Evolutionary conservation across 2,888 invertebrate genomes (phyloP).

Genomic region (Marronus borbonicus): DNA sequence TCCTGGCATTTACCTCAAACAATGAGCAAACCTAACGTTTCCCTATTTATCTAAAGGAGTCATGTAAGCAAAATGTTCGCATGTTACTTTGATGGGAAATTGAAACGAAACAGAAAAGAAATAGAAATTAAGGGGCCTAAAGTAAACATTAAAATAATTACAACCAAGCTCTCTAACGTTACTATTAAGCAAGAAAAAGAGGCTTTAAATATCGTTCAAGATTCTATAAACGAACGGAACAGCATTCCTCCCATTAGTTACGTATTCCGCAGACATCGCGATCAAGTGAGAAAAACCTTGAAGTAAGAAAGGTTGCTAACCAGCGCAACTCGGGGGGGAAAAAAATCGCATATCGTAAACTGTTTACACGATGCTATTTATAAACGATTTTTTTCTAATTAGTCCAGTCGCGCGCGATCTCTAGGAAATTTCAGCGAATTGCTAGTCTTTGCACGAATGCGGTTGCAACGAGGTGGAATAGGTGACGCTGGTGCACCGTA

Average conservation of each 20-base stretch:
- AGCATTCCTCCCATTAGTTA: slow-evolving; percentile 16
- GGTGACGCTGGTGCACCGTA: slow-evolving; percentile 22
- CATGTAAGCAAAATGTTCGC: too few relatives aligned
- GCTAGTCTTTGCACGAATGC: not conserved
- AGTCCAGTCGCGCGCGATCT: not conserved
- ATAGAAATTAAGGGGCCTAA: not conserved
- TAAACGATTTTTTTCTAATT: slow-evolving; percentile 30
- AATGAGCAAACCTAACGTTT: too few relatives aligned
- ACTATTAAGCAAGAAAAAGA: not conserved
- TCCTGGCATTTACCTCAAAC: too few relatives aligned
- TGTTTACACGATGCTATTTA: slow-evolving; percentile 40
- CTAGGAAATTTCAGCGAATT: slow-evolving; percentile 27
- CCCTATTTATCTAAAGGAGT: too few relatives aligned
- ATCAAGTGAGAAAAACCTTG: slow-evolving; percentile 40
- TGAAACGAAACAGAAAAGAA: too few relatives aligned
- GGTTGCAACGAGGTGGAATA: slow-evolving; percentile 18
- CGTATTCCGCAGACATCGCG: slow-evolving; percentile 16
- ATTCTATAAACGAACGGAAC: slow-evolving; percentile 3
- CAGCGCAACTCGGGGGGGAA: not conserved
- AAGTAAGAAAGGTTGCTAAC: slow-evolving; percentile 36
- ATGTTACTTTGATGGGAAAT: too few relatives aligned
- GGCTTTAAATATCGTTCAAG: slow-evolving; percentile 2
- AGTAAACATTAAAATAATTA: slow-evolving; percentile 1
- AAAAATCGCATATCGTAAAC: slow-evolving; percentile 34
- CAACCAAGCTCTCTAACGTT: not conserved